phyloP scores from a whole-genome alignment of 2,797 vertebrate genomes.

The Gambusia yucatana region DNA sequence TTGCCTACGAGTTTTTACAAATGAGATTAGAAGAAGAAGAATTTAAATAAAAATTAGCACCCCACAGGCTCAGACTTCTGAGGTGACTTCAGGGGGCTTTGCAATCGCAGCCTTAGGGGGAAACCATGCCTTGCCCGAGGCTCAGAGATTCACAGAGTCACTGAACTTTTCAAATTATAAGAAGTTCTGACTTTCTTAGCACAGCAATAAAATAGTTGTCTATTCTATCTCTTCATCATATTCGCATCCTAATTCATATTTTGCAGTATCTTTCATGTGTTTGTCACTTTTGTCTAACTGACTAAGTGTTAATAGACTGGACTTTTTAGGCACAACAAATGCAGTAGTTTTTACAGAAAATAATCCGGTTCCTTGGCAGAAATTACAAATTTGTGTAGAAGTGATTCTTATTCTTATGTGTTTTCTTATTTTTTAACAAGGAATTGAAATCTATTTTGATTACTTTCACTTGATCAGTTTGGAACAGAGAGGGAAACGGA shows the following conservation, averaged over 20 bases:
- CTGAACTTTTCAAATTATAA: conserved; percentile 26
- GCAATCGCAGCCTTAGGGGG: conserved; percentile 36
- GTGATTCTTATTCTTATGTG: background rate
- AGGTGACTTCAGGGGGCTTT: conserved; percentile 43
- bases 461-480: background rate
- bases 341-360: background rate
- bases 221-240: conserved; percentile 1
- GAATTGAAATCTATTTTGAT: background rate
- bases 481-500: background rate
- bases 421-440: background rate
- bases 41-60: conserved; percentile 1
- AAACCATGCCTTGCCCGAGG: conserved; percentile 39
- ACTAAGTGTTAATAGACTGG: background rate
- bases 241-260: background rate
- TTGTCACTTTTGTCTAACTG: background rate
- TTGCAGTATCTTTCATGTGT: background rate
- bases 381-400: background rate
- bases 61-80: conserved; percentile 29
- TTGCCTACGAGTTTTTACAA: conserved; percentile 14
- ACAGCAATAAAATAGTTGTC: background rate
- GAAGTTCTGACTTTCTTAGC: conserved; percentile 25
- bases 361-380: background rate
- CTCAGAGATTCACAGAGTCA: conserved; percentile 32
- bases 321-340: background rate
- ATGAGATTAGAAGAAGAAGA: background rate